Conservation (phyloP, 2,113 vertebrate species). For the Cyrtonyx montezumae region DNA sequence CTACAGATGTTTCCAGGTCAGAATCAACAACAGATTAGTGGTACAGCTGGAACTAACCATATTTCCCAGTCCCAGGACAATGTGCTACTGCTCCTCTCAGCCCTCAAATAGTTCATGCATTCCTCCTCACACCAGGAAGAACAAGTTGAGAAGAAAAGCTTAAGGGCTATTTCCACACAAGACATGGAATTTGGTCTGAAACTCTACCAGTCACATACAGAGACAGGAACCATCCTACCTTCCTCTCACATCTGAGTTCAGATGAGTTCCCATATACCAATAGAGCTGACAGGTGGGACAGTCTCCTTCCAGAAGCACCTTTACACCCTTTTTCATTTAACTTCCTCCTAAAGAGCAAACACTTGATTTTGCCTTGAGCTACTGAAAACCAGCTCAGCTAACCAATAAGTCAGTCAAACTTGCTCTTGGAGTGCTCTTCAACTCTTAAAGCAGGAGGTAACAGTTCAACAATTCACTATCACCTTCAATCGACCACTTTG, state of each 20-base stretch:
- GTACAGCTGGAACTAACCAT: background rate
- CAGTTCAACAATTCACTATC: background rate
- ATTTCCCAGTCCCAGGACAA: background rate
- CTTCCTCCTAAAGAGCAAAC: background rate
- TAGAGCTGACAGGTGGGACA: background rate
- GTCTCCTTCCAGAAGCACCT: background rate
- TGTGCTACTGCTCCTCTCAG: background rate
- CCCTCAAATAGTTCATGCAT: background rate
- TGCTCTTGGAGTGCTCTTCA: background rate
- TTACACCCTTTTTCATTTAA: background rate
- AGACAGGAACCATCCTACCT: background rate
- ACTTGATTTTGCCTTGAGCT: background rate
- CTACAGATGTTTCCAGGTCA: background rate
- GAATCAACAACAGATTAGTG: background rate
- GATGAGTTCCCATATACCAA: rapidly evolving
- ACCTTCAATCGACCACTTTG: background rate
- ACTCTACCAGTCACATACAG: too few species aligned
- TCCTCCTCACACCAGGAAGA: background rate
- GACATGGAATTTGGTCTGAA: background rate
- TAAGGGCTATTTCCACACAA: background rate
- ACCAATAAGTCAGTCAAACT: background rate
- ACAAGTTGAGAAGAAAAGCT: background rate
- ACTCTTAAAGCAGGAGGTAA: background rate
- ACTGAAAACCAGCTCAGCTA: background rate
- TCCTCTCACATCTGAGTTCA: background rate